Evolutionary conservation across 92 coral and sea anemone genomes (phyloP).

Genomic region (Scolanthus callimorphus): DNA sequence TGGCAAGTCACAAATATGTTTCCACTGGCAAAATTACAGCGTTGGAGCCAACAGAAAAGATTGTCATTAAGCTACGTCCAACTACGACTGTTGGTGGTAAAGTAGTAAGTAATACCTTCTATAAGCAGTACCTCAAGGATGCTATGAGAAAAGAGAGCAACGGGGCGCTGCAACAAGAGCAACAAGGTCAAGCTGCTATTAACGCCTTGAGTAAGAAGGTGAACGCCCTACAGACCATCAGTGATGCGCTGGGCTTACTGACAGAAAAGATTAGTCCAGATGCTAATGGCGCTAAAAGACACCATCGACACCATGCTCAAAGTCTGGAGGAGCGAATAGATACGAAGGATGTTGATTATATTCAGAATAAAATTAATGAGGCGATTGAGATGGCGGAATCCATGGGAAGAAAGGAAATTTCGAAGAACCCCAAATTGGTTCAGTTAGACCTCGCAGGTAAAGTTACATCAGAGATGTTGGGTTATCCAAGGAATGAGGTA

Average conservation of each 20-base stretch:
- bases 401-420: constrained; percentile 25
- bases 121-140: constrained; percentile 22
- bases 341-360: constrained; percentile 16
- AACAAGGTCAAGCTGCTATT: constrained; percentile 1
- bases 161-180: background rate
- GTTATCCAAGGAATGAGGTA: constrained; percentile 46
- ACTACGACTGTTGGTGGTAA: constrained; percentile 33
- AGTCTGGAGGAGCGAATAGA: constrained; percentile 7
- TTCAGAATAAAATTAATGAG: constrained; percentile 55
- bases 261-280: constrained; percentile 36
- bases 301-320: constrained; percentile 4
- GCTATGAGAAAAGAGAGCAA: constrained; percentile 10
- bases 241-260: constrained; percentile 65
- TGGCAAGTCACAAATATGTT: no score
- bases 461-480: constrained; percentile 21
- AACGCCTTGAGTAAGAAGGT: constrained; percentile 45
- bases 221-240: constrained; percentile 65
- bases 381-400: constrained; percentile 62
- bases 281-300: constrained; percentile 3
- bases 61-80: background rate
- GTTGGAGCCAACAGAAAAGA: background rate
- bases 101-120: constrained; percentile 24
- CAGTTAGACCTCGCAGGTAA: constrained; percentile 20
- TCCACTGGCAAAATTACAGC: background rate
- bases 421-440: constrained; percentile 10